Evolutionary conservation across 2,888 invertebrate species (phyloP), one percentile per base, ranked within the genome.

Genomic region (Linyphia triangularis): DNA sequence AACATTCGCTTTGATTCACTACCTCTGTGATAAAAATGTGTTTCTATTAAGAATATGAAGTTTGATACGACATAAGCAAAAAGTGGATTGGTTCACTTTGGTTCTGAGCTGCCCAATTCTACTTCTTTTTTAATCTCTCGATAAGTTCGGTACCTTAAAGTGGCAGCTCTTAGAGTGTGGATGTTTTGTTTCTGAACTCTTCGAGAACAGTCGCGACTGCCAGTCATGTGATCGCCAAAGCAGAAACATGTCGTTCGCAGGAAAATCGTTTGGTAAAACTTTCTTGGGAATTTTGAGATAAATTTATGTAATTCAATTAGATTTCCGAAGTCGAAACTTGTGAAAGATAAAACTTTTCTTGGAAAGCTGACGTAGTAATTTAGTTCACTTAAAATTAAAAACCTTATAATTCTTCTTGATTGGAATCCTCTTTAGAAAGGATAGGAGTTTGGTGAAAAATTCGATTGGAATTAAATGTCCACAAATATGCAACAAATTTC

Each of bases 241-340:
- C 61, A 40, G 26, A 77, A 77, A 63, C 77, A 37, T 63, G 77
- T 77, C 77, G 37, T 61, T 40, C n/a, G 33, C 77, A 40, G 63
- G 33, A 2, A 33, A 40, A 61, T 33, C 33, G 30, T 30, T 59
- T 16, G 51, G 26, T 10, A 26, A 77, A 63, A 40, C 24, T 63
- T 77, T 37, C 13, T 16, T 9, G 5, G 30, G 37, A 40, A 51
- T 24, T 30, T 40, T 63, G 13, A 24, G 16, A 63, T 63, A 77
- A 37, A 77, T n/a, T 72, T 59, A 59, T 67, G 7, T 26, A 16
- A 40, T 61, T 59, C 75, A 33, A 61, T 63, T 61, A 63, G 19
- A 33, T 33, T 51, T 51, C 51, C 19, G 16, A 67, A 67, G 33
- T 19, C 37, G 24, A 77, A 77, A 37, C 10, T 40, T 16, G 57